A percentile compares a stretch with the other conserved stretches of the same genome.
Conservation (phyloP, 2,888 invertebrate genomes). For the Drosophila mimica region DNA sequence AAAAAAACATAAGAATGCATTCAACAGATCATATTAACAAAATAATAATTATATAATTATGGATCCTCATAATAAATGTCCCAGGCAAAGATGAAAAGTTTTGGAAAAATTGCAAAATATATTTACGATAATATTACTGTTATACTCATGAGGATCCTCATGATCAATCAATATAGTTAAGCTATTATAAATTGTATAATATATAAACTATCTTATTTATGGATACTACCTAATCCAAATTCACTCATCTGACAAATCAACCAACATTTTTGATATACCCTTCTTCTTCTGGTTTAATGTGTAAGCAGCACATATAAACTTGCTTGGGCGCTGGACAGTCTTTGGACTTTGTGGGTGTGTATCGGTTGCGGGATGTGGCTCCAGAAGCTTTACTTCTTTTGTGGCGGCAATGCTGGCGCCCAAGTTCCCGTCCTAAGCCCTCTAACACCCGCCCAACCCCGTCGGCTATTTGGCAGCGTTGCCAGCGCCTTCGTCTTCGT, state of each 20-base stretch:
- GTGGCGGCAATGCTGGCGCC: slow-evolving; percentile 63
- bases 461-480: slow-evolving; percentile 42
- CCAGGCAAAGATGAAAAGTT: not conserved
- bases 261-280: slow-evolving; percentile 23
- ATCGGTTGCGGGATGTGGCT: slow-evolving; percentile 51
- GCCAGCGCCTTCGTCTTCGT: slow-evolving; percentile 61
- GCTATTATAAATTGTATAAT: too few species aligned
- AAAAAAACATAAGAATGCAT: not conserved
- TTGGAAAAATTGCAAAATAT: too few species aligned
- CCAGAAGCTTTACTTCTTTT: slow-evolving; percentile 80
- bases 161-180: too few species aligned
- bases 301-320: slow-evolving; percentile 42
- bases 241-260: not conserved
- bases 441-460: slow-evolving; percentile 29
- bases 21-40: not conserved
- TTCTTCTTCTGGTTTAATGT: slow-evolving; percentile 3
- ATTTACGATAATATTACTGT: too few species aligned
- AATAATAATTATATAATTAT: not conserved
- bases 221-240: not conserved
- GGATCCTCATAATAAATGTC: not conserved
- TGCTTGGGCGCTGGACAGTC: slow-evolving; percentile 68
- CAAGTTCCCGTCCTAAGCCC: slow-evolving; percentile 28
- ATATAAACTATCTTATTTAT: too few species aligned
- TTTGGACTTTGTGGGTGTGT: slow-evolving; percentile 48
- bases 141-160: too few species aligned